phyloP scores from a whole-genome alignment of 2,797 vertebrate species.

The Pangasius macronema region DNA sequence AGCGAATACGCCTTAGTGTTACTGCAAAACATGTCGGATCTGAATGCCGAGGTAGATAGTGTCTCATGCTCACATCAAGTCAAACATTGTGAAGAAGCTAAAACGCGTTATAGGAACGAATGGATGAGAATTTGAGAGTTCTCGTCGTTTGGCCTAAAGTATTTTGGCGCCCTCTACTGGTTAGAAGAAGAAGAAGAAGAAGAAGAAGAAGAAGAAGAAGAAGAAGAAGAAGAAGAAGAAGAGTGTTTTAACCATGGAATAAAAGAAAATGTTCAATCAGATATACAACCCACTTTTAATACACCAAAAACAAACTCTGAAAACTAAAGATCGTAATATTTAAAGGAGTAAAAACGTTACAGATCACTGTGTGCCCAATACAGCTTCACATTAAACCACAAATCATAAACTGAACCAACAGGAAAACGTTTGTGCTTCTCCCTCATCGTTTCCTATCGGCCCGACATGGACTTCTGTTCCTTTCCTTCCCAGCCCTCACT shows the following conservation, averaged over 20 bases:
- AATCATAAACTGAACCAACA: not conserved
- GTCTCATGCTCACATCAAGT: not conserved
- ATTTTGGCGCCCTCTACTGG: slow-evolving; percentile 51
- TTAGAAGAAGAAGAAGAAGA: not conserved
- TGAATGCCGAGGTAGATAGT: not conserved
- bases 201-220: not conserved
- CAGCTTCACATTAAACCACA: not conserved
- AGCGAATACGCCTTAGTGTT: not conserved
- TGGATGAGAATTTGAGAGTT: not conserved
- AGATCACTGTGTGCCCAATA: not conserved
- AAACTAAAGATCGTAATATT: not conserved
- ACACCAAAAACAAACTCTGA: not conserved
- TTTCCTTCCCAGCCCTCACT: slow-evolving; percentile 5
- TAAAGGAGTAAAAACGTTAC: not conserved
- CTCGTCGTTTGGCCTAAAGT: slow-evolving; percentile 3
- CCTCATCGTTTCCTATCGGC: not conserved
- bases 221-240: not conserved
- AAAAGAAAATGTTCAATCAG: not conserved
- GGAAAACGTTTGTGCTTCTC: not conserved
- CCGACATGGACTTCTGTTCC: slow-evolving; percentile 10
- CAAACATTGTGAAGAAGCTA: not conserved
- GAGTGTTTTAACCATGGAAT: not conserved
- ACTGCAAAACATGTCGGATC: not conserved
- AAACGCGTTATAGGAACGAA: not conserved
- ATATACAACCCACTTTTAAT: not conserved